Base-by-base conservation (phyloP, 1,140 invertebrate species). In the Calliopsis andreniformis region DNA sequence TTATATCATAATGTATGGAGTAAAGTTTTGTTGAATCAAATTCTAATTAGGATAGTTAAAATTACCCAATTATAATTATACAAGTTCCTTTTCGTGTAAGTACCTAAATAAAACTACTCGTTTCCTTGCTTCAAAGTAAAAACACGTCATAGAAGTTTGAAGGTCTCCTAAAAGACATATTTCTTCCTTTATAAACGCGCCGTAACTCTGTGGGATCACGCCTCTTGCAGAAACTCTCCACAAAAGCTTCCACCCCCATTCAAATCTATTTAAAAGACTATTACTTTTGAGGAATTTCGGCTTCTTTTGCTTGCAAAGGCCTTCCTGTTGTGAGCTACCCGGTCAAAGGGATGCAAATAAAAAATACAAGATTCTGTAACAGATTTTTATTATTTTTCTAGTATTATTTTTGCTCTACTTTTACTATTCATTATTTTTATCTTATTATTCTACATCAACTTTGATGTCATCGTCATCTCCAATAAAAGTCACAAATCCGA, bases 241-340 rank as follows among this genome's bases (percentile, higher is more conserved):
- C 61, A 66, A 67, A 43, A 56, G 47, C 4, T 0, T n/a, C 18
- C 35, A 1, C 14, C 20, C 16, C 66, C 39, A 20, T 39, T 66
- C 49, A 28, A 66, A 66, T 42, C 32, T 43, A 35, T 30, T 73
- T 73, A 56, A 56, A 23, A 5, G 7, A 39, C 39, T 0, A 47
- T 67, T 47, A 56, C 62, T 12, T 55, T 63, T 56, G 1, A 7
- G 20, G 12, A 53, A 53, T 45, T 53, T 49, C 16, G 10, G 35
- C 10, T 30, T 68, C 7, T 51, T 0, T 14, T 30, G 12, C 7
- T 12, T 30, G 18, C 2, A 30, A n/a, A 20, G 8, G 16, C 16
- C 20, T 32, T 14, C 3, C 49, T 49, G 14, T 32, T 49, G 12
- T 0, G 10, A 16, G 3, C 10, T 5, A 51, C 28, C 32, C 35